These are phyloP conservation scores for Leguminivora glycinivorella DNA, from an alignment of 1,140 invertebrate genomes.

Conservation along the genomic window DNA sequence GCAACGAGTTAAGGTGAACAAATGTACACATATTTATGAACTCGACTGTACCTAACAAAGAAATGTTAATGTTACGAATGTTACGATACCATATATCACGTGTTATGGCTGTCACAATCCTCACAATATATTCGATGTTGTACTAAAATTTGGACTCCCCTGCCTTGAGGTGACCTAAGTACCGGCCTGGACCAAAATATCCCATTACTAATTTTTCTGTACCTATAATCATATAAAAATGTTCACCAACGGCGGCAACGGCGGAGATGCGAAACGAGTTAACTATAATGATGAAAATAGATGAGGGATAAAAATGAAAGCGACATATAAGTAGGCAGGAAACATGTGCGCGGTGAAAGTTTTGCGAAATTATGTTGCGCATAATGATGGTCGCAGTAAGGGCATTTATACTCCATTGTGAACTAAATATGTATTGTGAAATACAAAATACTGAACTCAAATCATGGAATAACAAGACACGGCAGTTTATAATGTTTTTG, in stretches of 20 bases:
- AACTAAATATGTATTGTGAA: neutral
- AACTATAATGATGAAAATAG: neutral
- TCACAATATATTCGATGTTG: no score
- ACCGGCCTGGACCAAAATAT: no score
- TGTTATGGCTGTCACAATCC: no score
- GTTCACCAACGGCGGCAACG: neutral
- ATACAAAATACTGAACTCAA: neutral
- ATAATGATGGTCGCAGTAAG: slow-evolving; percentile 1
- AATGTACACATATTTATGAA: no score
- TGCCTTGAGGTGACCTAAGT: no score
- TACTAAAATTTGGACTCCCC: no score
- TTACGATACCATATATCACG: no score
- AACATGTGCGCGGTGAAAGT: neutral
- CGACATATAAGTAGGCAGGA: neutral
- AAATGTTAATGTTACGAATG: no score
- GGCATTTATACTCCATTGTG: slow-evolving; percentile 1
- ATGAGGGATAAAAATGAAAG: neutral
- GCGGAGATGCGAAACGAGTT: neutral
- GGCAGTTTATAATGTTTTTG: neutral
- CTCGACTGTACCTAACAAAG: no score
- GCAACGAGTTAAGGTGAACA: no score
- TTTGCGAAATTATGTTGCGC: slow-evolving; percentile 2
- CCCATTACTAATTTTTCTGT: no score
- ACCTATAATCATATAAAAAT: neutral
- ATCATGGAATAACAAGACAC: neutral